These are phyloP conservation scores for Ceraclea dissimilis DNA, from an alignment of 2,888 invertebrate genomes.

Conservation along the genomic window DNA sequence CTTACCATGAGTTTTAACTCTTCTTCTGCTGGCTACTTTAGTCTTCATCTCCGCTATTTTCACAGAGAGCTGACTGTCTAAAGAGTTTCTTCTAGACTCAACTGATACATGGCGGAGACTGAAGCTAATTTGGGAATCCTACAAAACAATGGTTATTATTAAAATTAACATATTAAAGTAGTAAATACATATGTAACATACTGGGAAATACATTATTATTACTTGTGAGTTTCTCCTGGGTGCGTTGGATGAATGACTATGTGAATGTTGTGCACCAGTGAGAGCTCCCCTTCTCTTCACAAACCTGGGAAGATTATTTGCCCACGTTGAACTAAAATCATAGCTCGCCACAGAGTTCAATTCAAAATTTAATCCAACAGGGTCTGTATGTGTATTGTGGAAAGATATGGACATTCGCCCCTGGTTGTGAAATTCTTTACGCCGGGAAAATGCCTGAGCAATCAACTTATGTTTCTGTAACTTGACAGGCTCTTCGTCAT, in stretches of 20 bases:
- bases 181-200: neutral
- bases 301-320: conserved; percentile 80
- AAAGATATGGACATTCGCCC: conserved; percentile 83
- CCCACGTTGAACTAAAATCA: conserved; percentile 87
- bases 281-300: conserved; percentile 79
- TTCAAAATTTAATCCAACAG: conserved; percentile 72
- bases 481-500: conserved; percentile 60
- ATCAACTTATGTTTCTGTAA: conserved; percentile 83
- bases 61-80: conserved; percentile 80
- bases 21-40: conserved; percentile 53
- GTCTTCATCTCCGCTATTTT: conserved; percentile 80
- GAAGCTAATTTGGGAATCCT: conserved; percentile 65
- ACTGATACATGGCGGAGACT: conserved; percentile 76
- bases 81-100: conserved; percentile 78
- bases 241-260: conserved; percentile 49
- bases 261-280: conserved; percentile 30
- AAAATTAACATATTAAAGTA: neutral
- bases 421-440: conserved; percentile 75
- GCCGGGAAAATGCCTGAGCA: conserved; percentile 81
- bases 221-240: conserved; percentile 51
- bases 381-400: conserved; percentile 82
- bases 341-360: conserved; percentile 68
- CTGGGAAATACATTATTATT: neutral
- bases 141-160: conserved; percentile 10
- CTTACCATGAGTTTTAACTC: conserved; percentile 40